Percentiles rank a stretch among this genome's conserved stretches.
Conservation (phyloP, 2,888 invertebrate genomes). For the Drosophila diplacantha region DNA sequence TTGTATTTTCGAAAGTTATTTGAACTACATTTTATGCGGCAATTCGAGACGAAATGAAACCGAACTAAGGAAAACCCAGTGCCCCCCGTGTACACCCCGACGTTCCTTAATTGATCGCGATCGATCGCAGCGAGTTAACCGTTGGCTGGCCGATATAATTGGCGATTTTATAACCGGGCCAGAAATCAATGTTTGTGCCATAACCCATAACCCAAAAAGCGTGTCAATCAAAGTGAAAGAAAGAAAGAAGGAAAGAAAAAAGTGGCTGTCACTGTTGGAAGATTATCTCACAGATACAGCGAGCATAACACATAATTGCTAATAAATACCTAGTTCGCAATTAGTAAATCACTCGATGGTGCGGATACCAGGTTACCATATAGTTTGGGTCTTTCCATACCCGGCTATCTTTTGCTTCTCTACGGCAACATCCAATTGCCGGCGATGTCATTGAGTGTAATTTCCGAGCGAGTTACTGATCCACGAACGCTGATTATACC, state of each 20-base stretch:
- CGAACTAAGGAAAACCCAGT: slow-evolving; percentile 1
- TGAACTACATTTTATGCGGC: slow-evolving; percentile 49
- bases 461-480: slow-evolving; percentile 15
- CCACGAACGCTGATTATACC: slow-evolving; percentile 24
- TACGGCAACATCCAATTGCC: slow-evolving; percentile 21
- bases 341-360: slow-evolving; percentile 47
- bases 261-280: slow-evolving; percentile 20
- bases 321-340: slow-evolving; percentile 49
- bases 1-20: slow-evolving; percentile 44
- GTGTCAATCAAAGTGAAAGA: slow-evolving; percentile 61
- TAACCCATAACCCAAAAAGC: slow-evolving; percentile 24
- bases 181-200: slow-evolving; percentile 50
- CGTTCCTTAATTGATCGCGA: slow-evolving; percentile 45
- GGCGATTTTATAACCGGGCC: slow-evolving; percentile 47
- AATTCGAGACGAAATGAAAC: slow-evolving; percentile 4
- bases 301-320: slow-evolving; percentile 49
- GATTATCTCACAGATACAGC: slow-evolving; percentile 55
- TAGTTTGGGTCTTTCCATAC: slow-evolving; percentile 1
- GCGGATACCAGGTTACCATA: not conserved
- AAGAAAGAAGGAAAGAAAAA: too few relatives aligned
- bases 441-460: slow-evolving; percentile 25
- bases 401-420: not conserved
- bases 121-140: slow-evolving; percentile 43
- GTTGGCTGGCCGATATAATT: slow-evolving; percentile 50
- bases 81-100: not conserved